phyloP scores from a whole-genome alignment of 2,888 invertebrate species.

The Linyphia triangularis region DNA sequence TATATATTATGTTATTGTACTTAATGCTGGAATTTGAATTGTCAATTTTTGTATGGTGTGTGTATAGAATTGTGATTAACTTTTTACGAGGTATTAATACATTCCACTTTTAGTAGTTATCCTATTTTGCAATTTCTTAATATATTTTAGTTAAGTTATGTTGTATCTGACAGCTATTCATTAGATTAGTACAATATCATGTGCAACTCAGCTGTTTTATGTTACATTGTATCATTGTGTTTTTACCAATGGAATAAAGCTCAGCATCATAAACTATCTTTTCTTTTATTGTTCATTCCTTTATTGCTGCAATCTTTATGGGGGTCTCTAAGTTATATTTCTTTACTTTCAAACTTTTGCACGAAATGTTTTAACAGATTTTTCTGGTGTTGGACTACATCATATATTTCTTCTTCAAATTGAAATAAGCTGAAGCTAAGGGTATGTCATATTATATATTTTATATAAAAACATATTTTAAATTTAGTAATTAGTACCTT shows the following conservation, averaged over 20 bases:
- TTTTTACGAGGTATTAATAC: not conserved
- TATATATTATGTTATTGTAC: too few species aligned
- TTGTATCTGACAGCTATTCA: not conserved
- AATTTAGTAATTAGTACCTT: not conserved
- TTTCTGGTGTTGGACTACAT: constrained; percentile 15
- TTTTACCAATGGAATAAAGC: not conserved
- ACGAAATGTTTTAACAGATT: not conserved
- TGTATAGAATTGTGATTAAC: too few species aligned
- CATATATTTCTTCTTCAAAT: not conserved
- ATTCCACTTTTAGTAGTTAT: not conserved
- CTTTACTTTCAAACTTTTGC: constrained; percentile 9
- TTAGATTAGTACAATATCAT: not conserved
- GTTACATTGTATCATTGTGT: not conserved
- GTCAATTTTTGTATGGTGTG: not conserved
- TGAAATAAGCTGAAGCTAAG: not conserved
- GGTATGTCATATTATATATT: constrained; percentile 19
- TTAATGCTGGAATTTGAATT: too few species aligned
- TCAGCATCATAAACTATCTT: not conserved
- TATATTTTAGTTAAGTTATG: not conserved
- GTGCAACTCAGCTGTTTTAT: too few species aligned
- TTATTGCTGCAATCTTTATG: not conserved
- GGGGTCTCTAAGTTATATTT: not conserved
- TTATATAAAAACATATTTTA: not conserved
- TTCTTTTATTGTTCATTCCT: not conserved
- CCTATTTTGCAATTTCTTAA: not conserved